phyloP scores from a whole-genome alignment of 2,888 invertebrate species.

The Norana najaformis region DNA sequence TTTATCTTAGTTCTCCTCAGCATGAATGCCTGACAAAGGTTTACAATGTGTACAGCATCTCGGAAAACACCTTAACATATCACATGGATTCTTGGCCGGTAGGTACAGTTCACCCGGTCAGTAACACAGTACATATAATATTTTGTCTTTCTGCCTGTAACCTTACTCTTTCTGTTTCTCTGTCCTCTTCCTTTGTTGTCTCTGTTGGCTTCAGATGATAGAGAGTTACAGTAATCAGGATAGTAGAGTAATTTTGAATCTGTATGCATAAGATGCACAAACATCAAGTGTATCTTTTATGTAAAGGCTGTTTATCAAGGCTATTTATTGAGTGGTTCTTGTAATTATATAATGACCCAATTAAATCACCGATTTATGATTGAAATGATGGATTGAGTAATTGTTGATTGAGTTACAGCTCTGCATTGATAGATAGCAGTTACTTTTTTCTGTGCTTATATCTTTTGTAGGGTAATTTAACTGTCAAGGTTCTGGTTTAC shows the following conservation, averaged over 20 bases:
- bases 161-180: background rate
- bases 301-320: too few relatives aligned
- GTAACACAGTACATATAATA: background rate
- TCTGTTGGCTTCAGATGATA: background rate
- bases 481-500: background rate
- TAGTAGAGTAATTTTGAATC: too few relatives aligned
- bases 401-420: background rate
- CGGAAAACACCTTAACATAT: background rate
- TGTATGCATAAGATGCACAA: too few relatives aligned
- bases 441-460: background rate
- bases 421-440: background rate
- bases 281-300: too few relatives aligned
- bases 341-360: too few relatives aligned
- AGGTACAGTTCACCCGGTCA: background rate
- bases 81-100: background rate
- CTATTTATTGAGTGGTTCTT: too few relatives aligned
- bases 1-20: background rate
- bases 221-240: background rate
- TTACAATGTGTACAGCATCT: background rate
- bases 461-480: background rate
- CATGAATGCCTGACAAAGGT: conserved; percentile 6
- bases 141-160: background rate
- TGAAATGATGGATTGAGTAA: background rate
- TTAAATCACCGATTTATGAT: background rate
- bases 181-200: background rate